A percentile compares a stretch with the other conserved stretches of the same genome.
These are phyloP conservation scores for Nematostella vectensis DNA, from an alignment of 92 coral and sea anemone species.

Conservation along the genomic window DNA sequence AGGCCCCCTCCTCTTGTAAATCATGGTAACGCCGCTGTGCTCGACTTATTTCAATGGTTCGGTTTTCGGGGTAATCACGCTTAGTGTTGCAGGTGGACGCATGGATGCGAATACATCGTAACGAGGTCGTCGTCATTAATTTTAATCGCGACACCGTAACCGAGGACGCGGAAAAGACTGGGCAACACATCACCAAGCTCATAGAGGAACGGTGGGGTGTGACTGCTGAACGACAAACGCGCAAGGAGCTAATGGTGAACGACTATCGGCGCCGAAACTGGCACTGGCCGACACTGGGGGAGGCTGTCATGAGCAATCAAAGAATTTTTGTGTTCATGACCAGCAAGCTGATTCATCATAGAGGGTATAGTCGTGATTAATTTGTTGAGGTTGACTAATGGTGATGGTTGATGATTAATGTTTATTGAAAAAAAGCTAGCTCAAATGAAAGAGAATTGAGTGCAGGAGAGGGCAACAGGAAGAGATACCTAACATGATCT, in stretches of 20 bases:
- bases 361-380: no score
- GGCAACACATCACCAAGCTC: slow-evolving; percentile 14
- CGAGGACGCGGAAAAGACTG: slow-evolving; percentile 11
- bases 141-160: slow-evolving; percentile 37
- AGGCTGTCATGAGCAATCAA: slow-evolving; percentile 29
- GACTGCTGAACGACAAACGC: slow-evolving; percentile 3
- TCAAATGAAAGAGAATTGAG: no score
- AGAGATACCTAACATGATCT: no score
- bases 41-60: no score
- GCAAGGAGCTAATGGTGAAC: slow-evolving; percentile 19
- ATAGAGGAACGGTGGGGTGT: slow-evolving; percentile 35
- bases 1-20: no score
- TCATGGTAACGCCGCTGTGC: no score
- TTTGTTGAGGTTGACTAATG: no score
- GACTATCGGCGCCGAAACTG: slow-evolving; percentile 12
- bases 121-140: slow-evolving; percentile 39
- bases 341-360: slow-evolving; percentile 5
- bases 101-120: slow-evolving; percentile 37
- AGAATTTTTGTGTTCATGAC: slow-evolving; percentile 42
- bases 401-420: no score
- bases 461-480: no score
- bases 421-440: no score
- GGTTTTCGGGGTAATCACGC: no score
- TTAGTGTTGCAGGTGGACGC: slow-evolving; percentile 24
- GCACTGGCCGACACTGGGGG: slow-evolving; percentile 27